Evolutionary conservation across 2,888 invertebrate species (phyloP).

Genomic region (Gandaritis pyraliata): DNA sequence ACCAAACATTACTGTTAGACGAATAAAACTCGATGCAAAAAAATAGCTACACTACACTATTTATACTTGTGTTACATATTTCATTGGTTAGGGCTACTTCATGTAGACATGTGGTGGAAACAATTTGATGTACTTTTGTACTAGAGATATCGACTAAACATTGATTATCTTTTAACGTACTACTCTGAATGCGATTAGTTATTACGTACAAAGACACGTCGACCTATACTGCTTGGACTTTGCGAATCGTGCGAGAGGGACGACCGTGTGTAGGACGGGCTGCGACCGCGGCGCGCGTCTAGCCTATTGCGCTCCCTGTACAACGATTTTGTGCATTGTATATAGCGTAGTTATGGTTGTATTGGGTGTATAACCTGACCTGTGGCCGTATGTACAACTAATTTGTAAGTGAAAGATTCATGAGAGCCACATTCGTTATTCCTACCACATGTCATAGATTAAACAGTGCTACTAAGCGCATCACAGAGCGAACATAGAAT

Average conservation of each 20-base stretch:
- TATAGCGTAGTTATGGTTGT: too few species aligned
- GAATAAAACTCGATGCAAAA: slow-evolving; percentile 55
- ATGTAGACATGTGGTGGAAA: slow-evolving; percentile 22
- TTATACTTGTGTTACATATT: slow-evolving; percentile 38
- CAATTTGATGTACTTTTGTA: slow-evolving; percentile 3
- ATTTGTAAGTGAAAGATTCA: background rate
- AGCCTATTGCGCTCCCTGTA: too few species aligned
- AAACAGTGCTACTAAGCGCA: slow-evolving; percentile 27
- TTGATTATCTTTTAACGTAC: too few species aligned
- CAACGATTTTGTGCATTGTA: background rate
- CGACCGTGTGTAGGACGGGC: too few species aligned
- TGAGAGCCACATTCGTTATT: slow-evolving; percentile 10
- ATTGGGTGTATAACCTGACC: too few species aligned
- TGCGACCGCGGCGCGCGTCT: too few species aligned
- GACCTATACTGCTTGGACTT: too few species aligned
- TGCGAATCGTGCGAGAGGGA: too few species aligned
- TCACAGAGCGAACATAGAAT: slow-evolving; percentile 86
- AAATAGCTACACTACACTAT: slow-evolving; percentile 47
- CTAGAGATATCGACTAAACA: too few species aligned
- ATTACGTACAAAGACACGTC: too few species aligned
- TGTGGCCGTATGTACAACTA: background rate
- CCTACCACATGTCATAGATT: slow-evolving; percentile 20
- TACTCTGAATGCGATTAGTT: too few species aligned
- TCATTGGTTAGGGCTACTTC: slow-evolving; percentile 29
- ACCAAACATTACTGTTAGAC: slow-evolving; percentile 49